phyloP scores from a whole-genome alignment of 2,113 vertebrate species.

The Actinemys pallida region DNA sequence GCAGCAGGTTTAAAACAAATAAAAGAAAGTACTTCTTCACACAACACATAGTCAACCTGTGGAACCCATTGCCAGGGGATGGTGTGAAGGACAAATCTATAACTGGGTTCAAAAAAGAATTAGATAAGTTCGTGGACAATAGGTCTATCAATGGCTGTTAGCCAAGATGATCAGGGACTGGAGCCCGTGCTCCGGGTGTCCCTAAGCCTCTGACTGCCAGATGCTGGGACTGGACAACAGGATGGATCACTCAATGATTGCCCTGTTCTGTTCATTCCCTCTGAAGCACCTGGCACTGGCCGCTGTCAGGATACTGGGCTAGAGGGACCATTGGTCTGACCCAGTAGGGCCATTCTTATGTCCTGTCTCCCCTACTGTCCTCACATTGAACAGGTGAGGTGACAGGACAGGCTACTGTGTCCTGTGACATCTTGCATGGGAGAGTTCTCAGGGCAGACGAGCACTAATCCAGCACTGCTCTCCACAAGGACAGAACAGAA shows the following conservation, averaged over 20 bases:
- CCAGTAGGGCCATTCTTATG: too few relatives aligned
- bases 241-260: background rate
- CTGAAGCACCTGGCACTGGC: background rate
- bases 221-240: background rate
- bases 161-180: background rate
- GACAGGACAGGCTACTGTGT: too few relatives aligned
- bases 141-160: background rate
- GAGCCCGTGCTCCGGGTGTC: background rate
- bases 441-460: too few relatives aligned
- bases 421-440: too few relatives aligned
- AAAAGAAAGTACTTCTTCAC: background rate
- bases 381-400: too few relatives aligned
- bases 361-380: too few relatives aligned
- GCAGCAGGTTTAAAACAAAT: background rate
- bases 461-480: too few relatives aligned
- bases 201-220: background rate
- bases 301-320: background rate
- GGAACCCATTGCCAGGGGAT: background rate
- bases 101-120: background rate
- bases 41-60: background rate
- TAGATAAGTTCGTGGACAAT: background rate
- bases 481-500: too few relatives aligned
- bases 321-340: background rate
- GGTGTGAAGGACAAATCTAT: background rate
- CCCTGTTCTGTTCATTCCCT: background rate